phyloP scores from a whole-genome alignment of 1,140 invertebrate genomes.

The Coenobita brevimanus region DNA sequence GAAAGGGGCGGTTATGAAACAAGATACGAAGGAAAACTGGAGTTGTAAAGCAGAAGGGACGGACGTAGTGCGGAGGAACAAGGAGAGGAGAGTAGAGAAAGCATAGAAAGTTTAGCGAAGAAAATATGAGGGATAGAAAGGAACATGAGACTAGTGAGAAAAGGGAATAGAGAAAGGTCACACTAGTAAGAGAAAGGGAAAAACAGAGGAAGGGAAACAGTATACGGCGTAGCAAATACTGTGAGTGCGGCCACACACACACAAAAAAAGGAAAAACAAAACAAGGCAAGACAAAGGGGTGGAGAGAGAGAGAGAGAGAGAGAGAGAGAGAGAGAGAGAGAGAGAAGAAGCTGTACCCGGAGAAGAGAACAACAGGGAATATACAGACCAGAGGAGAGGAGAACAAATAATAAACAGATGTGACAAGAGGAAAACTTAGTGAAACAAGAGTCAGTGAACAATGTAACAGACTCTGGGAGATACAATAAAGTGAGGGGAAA shows the following conservation, averaged over 20 bases:
- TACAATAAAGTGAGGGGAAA: neutral
- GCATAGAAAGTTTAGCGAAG: too few species aligned
- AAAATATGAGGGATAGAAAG: neutral
- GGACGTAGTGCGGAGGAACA: too few species aligned
- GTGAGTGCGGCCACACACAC: neutral
- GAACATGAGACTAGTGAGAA: neutral
- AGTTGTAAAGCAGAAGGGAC: too few species aligned
- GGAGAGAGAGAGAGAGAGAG: neutral
- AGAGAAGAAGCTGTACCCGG: neutral
- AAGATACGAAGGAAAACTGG: too few species aligned
- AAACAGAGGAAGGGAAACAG: neutral
- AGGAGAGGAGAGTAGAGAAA: too few species aligned
- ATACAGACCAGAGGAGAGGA: neutral
- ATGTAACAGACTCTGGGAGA: neutral
- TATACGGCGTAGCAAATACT: neutral
- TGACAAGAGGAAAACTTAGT: neutral
- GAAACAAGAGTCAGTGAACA: neutral
- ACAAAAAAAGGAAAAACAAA: neutral
- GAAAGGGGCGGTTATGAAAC: too few species aligned
- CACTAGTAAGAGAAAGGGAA: neutral
- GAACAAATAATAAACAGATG: neutral
- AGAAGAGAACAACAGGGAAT: neutral
- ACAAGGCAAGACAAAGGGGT: neutral
- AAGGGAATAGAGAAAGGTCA: too few species aligned
- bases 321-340: slow-evolving; percentile 33